Percentiles rank a stretch among this genome's conserved stretches.
phyloP scores from a whole-genome alignment of 2,888 invertebrate genomes.

The Cistogaster globosa region DNA sequence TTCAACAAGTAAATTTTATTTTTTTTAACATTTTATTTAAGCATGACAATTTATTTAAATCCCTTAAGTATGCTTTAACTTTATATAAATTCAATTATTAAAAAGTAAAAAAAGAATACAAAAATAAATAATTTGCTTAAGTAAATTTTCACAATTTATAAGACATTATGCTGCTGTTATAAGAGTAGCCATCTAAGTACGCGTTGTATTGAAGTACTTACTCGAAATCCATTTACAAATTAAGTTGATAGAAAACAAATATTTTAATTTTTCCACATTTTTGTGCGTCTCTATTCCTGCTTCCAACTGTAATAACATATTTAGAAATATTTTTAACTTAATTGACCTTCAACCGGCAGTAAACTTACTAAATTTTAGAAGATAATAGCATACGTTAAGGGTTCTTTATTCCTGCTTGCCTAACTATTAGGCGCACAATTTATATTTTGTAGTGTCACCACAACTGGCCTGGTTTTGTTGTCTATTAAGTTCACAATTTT shows the following conservation, averaged over 20 bases:
- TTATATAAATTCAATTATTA: background rate
- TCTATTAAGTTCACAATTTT: background rate
- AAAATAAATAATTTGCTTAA: too few species aligned
- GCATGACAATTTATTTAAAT: conserved; percentile 24
- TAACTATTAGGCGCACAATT: background rate
- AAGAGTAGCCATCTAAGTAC: too few species aligned
- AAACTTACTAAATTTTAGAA: background rate
- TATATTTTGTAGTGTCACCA: conserved; percentile 5
- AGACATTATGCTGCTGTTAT: too few species aligned
- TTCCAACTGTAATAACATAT: background rate
- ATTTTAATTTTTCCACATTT: background rate
- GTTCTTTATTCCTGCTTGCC: background rate
- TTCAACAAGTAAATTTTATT: too few species aligned
- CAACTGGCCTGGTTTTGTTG: conserved; percentile 1
- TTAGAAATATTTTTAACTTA: background rate
- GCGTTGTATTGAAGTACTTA: too few species aligned
- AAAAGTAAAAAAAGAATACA: background rate
- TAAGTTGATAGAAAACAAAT: background rate
- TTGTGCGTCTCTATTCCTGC: background rate
- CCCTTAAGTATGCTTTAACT: conserved; percentile 35
- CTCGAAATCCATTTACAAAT: too few species aligned
- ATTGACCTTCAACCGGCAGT: conserved; percentile 10
- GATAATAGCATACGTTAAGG: conserved; percentile 11
- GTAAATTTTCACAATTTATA: too few species aligned
- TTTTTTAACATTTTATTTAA: background rate